Evolutionary conservation across 2,113 vertebrate genomes (phyloP).

Genomic region (Psittacus erithacus): DNA sequence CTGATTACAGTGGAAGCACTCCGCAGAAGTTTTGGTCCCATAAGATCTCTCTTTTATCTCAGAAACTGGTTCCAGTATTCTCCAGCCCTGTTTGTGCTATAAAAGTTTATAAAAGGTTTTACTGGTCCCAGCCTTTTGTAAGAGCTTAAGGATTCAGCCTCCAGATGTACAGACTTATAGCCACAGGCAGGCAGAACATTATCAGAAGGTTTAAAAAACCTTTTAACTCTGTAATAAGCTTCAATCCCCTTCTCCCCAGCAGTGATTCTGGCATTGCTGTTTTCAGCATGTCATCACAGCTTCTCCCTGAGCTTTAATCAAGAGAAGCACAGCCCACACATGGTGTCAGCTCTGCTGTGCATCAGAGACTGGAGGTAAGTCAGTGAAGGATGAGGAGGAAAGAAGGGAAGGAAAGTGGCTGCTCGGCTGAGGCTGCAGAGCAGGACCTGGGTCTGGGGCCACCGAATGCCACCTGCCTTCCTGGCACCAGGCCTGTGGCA

Average conservation of each 20-base stretch:
- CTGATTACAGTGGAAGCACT: background rate
- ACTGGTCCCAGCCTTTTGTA: background rate
- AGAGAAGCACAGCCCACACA: background rate
- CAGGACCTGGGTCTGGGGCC: background rate
- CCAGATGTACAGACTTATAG: background rate
- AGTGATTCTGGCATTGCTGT: background rate
- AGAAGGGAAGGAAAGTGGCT: background rate
- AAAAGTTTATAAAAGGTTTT: background rate
- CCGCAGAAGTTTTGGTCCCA: background rate
- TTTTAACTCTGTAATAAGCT: background rate
- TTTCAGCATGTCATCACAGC: background rate
- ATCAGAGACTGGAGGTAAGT: background rate
- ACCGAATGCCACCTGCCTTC: background rate
- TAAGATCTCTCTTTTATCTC: background rate
- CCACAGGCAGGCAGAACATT: background rate
- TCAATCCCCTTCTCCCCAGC: background rate
- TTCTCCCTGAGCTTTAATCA: background rate
- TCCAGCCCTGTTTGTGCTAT: background rate
- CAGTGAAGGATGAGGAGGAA: background rate
- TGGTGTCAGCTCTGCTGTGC: accelerated
- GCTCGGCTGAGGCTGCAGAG: background rate
- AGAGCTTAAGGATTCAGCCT: background rate
- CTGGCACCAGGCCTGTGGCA: background rate
- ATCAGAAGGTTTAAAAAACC: background rate
- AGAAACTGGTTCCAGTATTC: background rate